Evolutionary conservation across 2,888 invertebrate species (phyloP).

Genomic region (Antheraea assamensis): DNA sequence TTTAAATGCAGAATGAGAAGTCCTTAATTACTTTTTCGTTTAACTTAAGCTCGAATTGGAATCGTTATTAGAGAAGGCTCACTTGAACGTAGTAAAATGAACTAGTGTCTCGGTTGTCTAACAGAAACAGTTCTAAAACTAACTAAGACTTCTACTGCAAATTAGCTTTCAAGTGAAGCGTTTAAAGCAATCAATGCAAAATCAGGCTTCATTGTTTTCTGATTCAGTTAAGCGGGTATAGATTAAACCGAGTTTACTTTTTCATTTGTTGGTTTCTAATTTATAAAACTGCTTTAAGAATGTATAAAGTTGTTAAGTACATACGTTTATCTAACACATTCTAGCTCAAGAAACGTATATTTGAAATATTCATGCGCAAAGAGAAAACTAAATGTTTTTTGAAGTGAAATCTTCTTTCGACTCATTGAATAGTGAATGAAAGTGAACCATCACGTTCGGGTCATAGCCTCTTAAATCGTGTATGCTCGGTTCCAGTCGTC

Average conservation of each 20-base stretch:
- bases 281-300: not conserved
- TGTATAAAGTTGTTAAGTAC: not conserved
- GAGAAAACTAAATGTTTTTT: not conserved
- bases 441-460: too few relatives aligned
- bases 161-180: constrained; percentile 26
- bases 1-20: constrained; percentile 48
- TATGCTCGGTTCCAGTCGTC: too few relatives aligned
- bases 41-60: constrained; percentile 41
- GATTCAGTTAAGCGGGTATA: not conserved
- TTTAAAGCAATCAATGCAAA: not conserved
- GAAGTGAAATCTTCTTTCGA: too few relatives aligned
- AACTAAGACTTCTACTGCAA: constrained; percentile 22
- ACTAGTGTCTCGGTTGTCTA: constrained; percentile 43
- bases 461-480: too few relatives aligned
- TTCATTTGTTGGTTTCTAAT: not conserved
- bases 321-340: not conserved
- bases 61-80: constrained; percentile 43
- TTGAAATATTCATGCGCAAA: not conserved
- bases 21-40: constrained; percentile 68
- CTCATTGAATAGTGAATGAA: too few relatives aligned
- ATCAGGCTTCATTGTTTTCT: not conserved
- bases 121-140: constrained; percentile 38
- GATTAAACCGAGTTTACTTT: not conserved
- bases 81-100: constrained; percentile 45
- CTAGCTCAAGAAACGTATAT: not conserved